These are phyloP conservation scores for Paracyclopina nana DNA, from an alignment of 1,140 invertebrate species.

Conservation along the genomic window DNA sequence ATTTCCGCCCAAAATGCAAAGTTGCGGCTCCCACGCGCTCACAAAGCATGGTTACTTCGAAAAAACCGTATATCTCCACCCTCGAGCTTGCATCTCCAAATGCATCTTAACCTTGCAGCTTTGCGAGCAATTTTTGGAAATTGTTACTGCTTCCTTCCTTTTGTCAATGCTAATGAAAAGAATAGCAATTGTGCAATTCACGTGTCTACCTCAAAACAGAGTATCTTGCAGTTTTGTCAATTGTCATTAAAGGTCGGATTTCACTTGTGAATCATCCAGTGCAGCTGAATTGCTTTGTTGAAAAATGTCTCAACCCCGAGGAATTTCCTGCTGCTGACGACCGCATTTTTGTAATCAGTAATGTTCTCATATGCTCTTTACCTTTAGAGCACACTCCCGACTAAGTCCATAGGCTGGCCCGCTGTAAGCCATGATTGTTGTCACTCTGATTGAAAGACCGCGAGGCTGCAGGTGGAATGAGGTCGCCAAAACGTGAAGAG, in stretches of 20 bases:
- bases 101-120: no score
- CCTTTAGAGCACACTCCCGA: constrained; percentile 34
- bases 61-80: no score
- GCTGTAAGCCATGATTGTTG: constrained; percentile 34
- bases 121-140: no score
- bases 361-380: constrained; percentile 20
- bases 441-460: no score
- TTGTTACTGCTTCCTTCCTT: no score
- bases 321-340: not conserved
- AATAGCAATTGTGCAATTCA: not conserved
- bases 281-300: not conserved
- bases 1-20: no score
- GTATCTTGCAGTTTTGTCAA: not conserved
- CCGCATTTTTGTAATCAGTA: not conserved
- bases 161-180: no score
- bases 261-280: not conserved
- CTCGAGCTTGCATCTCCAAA: no score
- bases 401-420: constrained; percentile 36
- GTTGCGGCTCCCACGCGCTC: no score
- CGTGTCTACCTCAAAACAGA: not conserved
- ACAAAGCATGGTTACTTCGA: no score
- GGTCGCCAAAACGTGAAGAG: no score
- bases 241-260: not conserved
- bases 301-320: not conserved
- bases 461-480: no score